Base-by-base conservation (phyloP, 2,113 vertebrate species). In the Rhinichthys klamathensis region DNA sequence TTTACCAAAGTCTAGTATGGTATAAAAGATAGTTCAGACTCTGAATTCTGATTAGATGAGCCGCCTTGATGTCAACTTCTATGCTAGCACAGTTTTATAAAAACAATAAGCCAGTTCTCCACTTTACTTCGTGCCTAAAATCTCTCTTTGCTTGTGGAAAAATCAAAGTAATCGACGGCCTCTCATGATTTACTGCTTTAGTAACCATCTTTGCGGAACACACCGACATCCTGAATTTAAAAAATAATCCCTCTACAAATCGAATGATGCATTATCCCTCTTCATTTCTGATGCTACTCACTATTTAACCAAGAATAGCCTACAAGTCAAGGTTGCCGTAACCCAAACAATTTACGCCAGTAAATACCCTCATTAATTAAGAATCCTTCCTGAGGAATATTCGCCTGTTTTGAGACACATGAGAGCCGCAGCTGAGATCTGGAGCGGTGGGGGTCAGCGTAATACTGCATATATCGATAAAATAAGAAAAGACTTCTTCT, bases 331-430 rank as follows among this genome's bases (percentile, higher is more conserved):
- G 61, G 79, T 67, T 51, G 51, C 61, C 23, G 63, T 32, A 81
- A 81, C 79, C 61, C 6, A 44, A 67, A 27, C 27, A 65, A 67
- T 67, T 67, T 21, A 51, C 61, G 27, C 41, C 41, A 4, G 46
- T 70, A 80, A 70, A 83, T 76, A 51, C 44, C 35, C 23, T 65
- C 49, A 67, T 56, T 69, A 44, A 76, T 79, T 69, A 51, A 46
- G 51, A 69, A 56, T 80, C 76, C 27, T 46, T 61, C 3, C 58
- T 12, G 11, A 72, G 72, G 76, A 73, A 70, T 84, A 84, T 84
- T 77, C 25, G 12, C 56, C 3, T 5, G 80, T 44, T 54, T 3
- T 58, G n/a, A 74, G 25, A 69, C 63, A 72, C 87, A 72, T 1
- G 63, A 76, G 75, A 46, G 60, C 82, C 30, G 3, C 32, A 54